Conservation (phyloP, 2,797 vertebrate genomes). For the Macroramphosus scolopax region DNA sequence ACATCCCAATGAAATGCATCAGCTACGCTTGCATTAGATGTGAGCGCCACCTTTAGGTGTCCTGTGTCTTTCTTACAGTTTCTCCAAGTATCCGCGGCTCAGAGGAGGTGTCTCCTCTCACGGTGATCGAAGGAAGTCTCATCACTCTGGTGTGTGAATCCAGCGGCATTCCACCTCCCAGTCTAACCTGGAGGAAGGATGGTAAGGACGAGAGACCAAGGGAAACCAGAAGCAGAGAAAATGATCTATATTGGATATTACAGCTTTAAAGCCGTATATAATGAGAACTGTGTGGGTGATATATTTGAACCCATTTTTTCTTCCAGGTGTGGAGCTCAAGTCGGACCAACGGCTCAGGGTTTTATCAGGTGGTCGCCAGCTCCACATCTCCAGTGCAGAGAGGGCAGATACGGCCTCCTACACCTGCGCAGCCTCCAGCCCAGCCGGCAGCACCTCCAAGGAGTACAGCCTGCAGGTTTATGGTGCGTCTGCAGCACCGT, state of each 20-base stretch:
- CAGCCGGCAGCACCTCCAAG: conserved; percentile 82
- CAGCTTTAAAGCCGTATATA: too few relatives aligned
- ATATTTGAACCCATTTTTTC: background rate
- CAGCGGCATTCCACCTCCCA: conserved; percentile 91
- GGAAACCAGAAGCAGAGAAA: background rate
- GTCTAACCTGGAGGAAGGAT: conserved; percentile 88
- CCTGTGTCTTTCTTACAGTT: conserved; percentile 76
- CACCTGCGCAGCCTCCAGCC: conserved; percentile 84
- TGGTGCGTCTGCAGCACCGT: conserved; percentile 74
- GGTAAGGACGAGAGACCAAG: conserved; percentile 64
- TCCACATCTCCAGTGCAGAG: conserved; percentile 85
- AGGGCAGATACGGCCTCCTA: conserved; percentile 86
- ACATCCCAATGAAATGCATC: background rate
- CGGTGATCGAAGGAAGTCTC: conserved; percentile 86
- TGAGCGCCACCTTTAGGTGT: conserved; percentile 49
- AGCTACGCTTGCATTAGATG: conserved; percentile 3
- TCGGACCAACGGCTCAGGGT: conserved; percentile 77
- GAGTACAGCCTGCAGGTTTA: conserved; percentile 91
- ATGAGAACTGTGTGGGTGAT: too few relatives aligned
- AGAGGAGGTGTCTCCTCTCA: conserved; percentile 79
- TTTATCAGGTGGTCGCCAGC: conserved; percentile 90
- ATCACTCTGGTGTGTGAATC: conserved; percentile 91
- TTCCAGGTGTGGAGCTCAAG: conserved; percentile 79
- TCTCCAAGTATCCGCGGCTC: conserved; percentile 86
- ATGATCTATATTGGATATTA: background rate